Base-by-base conservation (phyloP, 1,140 invertebrate genomes). In the Zaprionus ornatus region DNA sequence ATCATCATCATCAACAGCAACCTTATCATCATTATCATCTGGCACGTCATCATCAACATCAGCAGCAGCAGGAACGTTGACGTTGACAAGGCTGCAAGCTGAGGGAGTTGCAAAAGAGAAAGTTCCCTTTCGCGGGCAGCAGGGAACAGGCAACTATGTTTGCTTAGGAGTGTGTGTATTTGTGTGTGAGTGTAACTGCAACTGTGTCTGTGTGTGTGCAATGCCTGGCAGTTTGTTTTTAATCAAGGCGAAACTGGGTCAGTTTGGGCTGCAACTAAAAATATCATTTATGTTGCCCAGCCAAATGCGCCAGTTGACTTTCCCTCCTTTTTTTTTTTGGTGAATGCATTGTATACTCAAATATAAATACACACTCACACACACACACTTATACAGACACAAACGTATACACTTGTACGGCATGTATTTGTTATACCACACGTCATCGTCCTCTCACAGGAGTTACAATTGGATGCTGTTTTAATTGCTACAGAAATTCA, bases 211-310 rank as follows among this genome's bases (percentile, higher is more conserved):
- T 64, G 40, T 59, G 65, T 75, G 55, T 69, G 59, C 45, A 12
- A 35, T 77, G 80, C 65, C 37, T 79, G 84, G 78, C 82, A 90
- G 85, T 90, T 90, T 90, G 85, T 90, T 90, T 90, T 90, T 90
- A 90, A 90, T 90, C 85, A 90, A 90, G 86, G 70, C 77, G 67
- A 75, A 90, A 90, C 85, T 90, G 82, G 85, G 85, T 90, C 85
- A 90, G 75, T 77, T 90, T 90, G 81, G 68, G 85, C 79, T 76
- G 85, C 85, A 90, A 79, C 85, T 88, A 88, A 90, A 88, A 88
- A 88, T 88, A 90, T 90, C 85, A 88, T 87, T 87, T 90, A 81
- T 84, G 80, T 75, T 86, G 79, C 75, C 60, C 74, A 73, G 74
- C 82, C 77, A 80, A 80, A 80, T 74, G 79, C 67, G 72, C 62